phyloP scores from a whole-genome alignment of 2,113 vertebrate species.

The Sebastes schlegelii region DNA sequence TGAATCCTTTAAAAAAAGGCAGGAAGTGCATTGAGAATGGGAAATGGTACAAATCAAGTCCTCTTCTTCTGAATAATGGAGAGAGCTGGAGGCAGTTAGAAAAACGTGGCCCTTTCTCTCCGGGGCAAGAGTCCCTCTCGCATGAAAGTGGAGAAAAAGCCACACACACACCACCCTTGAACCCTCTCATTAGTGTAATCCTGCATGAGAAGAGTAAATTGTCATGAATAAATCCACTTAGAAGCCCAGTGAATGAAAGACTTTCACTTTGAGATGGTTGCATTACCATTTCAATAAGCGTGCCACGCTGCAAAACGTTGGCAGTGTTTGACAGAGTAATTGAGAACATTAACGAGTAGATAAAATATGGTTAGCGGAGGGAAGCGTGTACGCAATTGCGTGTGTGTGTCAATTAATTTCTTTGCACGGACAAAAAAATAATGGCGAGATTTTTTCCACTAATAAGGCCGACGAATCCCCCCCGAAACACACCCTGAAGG shows the following conservation, averaged over 20 bases:
- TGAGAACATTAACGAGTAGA: conserved; percentile 81
- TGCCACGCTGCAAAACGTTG: conserved; percentile 65
- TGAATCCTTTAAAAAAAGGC: conserved; percentile 47
- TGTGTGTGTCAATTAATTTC: conserved; percentile 60
- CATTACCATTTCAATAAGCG: conserved; percentile 85
- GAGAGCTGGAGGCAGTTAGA: conserved; percentile 54
- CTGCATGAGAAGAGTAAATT: conserved; percentile 80
- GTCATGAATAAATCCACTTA: conserved; percentile 85
- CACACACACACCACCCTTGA: conserved; percentile 71
- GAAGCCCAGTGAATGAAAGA: conserved; percentile 78
- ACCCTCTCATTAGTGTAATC: conserved; percentile 85
- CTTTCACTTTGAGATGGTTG: conserved; percentile 74
- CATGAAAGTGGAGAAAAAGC: conserved; percentile 67
- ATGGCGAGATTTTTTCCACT: conserved; percentile 50
- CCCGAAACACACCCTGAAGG: conserved; percentile 34
- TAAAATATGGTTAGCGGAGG: conserved; percentile 72
- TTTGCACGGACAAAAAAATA: conserved; percentile 23
- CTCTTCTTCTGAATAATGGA: conserved; percentile 71
- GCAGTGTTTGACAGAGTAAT: conserved; percentile 80
- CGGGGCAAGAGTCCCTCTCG: conserved; percentile 64
- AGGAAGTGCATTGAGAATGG: conserved; percentile 46
- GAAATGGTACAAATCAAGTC: conserved; percentile 66
- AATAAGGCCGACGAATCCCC: conserved; percentile 54
- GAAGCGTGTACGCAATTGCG: conserved; percentile 19
- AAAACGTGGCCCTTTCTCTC: conserved; percentile 62